Base-by-base conservation (phyloP, 2,113 vertebrate genomes). In the Pelobates fuscus region DNA sequence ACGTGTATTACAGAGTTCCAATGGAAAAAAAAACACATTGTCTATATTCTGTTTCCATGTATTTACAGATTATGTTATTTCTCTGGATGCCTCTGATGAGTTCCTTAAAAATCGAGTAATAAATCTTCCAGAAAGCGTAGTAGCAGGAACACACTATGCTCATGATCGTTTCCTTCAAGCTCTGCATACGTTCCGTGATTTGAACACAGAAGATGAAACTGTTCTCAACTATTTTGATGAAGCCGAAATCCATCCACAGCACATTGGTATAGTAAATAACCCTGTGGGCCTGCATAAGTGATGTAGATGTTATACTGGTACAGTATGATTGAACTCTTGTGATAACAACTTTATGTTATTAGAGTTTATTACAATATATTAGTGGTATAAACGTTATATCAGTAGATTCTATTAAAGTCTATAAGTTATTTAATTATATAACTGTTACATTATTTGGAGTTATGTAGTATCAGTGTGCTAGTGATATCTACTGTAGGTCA, bases 141-240 rank as follows among this genome's bases (percentile, higher is more conserved):
- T 96, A 55, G 84, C 86, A 20, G 92, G 91, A 32, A 93, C 89
- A 12, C 85, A 85, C 78, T 95, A 94, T 23, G 80, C 85, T 25
- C 92, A 92, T 61, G 89, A 95, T 5, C 70, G 43, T n/a, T 96
- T 96, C 78, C 86, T 89, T 12, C 86, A 54, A 0, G 46, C 68
- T 1, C 87, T 98, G 44, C 82, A 74, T 55, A 71, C 11, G 58
- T 97, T 92, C 83, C 87, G 93, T 46, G 86, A 92, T 44, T 78
- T 70, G 49, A 94, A 91, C 17, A 65, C 78, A 0, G 89, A 93
- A 0, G 93, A 96, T 0, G 86, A 88, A 7, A 92, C 88, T 0
- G 89, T 95, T 32, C 77, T 92, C 55, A 94, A 91, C 88, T 97
- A 92, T 78, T 98, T 97, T 69, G 92, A 95, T 3, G 94, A 98